Percentiles rank a stretch among this genome's conserved stretches.
Conservation (phyloP, 2,797 vertebrate genomes). For the Poeciliopsis paucimaculata region DNA sequence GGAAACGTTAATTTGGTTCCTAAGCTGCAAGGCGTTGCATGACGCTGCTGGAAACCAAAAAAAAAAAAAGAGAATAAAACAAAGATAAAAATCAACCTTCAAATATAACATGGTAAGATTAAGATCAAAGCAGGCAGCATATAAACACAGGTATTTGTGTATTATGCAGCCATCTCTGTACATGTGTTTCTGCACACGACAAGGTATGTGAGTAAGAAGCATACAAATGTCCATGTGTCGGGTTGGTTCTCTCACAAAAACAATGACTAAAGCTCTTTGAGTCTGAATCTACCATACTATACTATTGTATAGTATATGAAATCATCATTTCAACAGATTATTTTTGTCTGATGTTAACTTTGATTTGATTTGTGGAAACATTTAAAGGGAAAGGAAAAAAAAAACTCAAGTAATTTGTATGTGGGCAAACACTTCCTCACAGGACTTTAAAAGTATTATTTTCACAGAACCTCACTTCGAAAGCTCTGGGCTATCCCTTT, state of each 20-base stretch:
- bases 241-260: slow-evolving; percentile 44
- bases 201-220: slow-evolving; percentile 24
- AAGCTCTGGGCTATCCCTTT: slow-evolving; percentile 13
- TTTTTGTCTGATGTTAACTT: background rate
- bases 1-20: slow-evolving; percentile 32
- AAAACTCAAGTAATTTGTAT: background rate
- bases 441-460: background rate
- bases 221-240: slow-evolving; percentile 37
- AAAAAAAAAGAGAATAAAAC: slow-evolving; percentile 47
- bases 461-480: background rate
- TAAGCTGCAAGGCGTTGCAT: slow-evolving; percentile 22
- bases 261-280: slow-evolving; percentile 49
- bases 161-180: background rate
- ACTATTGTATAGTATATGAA: background rate
- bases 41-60: slow-evolving; percentile 40
- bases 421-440: background rate
- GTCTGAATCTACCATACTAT: slow-evolving; percentile 21
- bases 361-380: background rate
- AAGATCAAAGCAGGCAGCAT: slow-evolving; percentile 41
- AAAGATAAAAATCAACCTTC: slow-evolving; percentile 55
- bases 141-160: background rate
- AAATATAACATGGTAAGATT: slow-evolving; percentile 52
- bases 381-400: background rate
- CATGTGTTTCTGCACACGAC: background rate
- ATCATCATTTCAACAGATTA: background rate